phyloP scores from a whole-genome alignment of 2,113 vertebrate species.

The Talpa occidentalis region DNA sequence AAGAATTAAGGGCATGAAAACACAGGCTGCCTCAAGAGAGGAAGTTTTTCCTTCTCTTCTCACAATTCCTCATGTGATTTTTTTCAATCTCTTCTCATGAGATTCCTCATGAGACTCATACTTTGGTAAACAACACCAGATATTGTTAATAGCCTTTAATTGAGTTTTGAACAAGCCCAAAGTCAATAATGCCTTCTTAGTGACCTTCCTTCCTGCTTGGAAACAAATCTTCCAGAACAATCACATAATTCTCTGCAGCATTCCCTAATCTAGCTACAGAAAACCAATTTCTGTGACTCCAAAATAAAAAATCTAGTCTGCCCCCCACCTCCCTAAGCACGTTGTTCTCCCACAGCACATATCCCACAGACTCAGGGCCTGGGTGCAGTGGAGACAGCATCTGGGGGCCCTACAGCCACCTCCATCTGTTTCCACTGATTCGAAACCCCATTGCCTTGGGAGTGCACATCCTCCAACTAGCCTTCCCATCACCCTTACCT shows the following conservation, averaged over 20 bases:
- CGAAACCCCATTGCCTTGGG: background rate
- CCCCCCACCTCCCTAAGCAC: background rate
- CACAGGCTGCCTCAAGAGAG: background rate
- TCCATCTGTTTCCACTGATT: background rate
- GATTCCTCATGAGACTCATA: conserved; percentile 30
- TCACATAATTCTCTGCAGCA: background rate
- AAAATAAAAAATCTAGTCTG: background rate
- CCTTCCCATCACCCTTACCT: background rate
- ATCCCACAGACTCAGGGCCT: no score
- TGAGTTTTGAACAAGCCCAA: conserved; percentile 40
- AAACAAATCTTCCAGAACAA: conserved; percentile 36
- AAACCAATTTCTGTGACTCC: background rate
- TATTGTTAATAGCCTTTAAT: conserved; percentile 44
- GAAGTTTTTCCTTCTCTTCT: background rate
- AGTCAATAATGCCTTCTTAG: conserved; percentile 13
- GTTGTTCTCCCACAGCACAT: background rate
- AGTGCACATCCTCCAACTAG: background rate
- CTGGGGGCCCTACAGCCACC: background rate
- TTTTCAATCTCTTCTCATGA: background rate
- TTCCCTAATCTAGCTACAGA: background rate
- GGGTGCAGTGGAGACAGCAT: background rate
- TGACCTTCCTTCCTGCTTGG: background rate
- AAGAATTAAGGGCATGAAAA: conserved; percentile 24
- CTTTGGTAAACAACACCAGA: conserved; percentile 53
- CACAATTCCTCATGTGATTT: background rate